A percentile compares a stretch with the other conserved stretches of the same genome.
Conservation (phyloP, 2,888 invertebrate species). For the Chaitophorus viminalis region DNA sequence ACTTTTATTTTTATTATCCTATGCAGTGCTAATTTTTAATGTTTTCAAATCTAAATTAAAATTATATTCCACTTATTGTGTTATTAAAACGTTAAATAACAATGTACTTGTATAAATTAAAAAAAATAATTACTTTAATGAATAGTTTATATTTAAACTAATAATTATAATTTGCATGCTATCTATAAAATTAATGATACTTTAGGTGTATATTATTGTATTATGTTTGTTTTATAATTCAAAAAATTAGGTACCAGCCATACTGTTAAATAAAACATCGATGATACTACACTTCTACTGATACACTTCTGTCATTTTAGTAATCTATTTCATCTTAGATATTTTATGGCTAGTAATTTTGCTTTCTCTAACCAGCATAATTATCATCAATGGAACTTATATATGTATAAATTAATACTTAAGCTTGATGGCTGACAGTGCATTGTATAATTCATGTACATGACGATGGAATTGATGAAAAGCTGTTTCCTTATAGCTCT, state of each 20-base stretch:
- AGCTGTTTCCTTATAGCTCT: background rate
- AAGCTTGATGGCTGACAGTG: background rate
- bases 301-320: background rate
- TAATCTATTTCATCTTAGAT: constrained; percentile 5
- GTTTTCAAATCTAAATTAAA: too few species aligned
- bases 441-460: constrained; percentile 18
- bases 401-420: background rate
- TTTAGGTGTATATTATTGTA: background rate
- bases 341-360: constrained; percentile 18
- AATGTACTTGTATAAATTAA: background rate
- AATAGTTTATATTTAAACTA: background rate
- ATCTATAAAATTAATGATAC: too few species aligned
- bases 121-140: background rate
- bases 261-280: background rate
- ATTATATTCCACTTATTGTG: too few species aligned
- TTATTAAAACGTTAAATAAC: too few species aligned
- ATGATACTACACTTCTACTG: too few species aligned
- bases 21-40: too few species aligned
- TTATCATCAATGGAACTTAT: background rate
- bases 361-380: constrained; percentile 23
- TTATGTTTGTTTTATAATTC: background rate
- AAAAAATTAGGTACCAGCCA: background rate
- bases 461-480: background rate
- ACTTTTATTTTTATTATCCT: too few species aligned
- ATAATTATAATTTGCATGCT: background rate